Conservation (phyloP, 2,797 vertebrate genomes). For the Otolemur crassicaudatus region DNA sequence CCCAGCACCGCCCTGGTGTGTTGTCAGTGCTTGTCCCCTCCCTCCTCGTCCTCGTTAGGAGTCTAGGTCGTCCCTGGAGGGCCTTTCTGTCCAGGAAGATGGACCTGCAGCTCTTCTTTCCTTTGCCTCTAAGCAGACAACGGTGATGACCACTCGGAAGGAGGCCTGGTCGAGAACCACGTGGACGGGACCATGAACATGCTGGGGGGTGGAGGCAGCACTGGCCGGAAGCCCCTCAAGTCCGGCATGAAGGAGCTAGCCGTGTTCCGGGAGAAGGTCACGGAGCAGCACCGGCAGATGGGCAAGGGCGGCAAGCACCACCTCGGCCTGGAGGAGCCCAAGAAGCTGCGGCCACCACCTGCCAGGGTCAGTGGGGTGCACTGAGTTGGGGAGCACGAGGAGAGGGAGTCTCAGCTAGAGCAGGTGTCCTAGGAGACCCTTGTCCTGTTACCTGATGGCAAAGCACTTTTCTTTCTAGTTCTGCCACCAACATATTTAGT, state of each 20-base stretch:
- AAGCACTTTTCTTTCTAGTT: neutral
- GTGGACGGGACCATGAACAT: constrained; percentile 84
- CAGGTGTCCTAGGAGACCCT: neutral
- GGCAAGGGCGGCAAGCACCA: constrained; percentile 85
- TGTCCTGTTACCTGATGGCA: accelerated
- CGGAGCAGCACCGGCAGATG: constrained; percentile 89
- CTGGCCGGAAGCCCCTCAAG: constrained; percentile 84
- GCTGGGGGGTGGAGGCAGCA: constrained; percentile 72
- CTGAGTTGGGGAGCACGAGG: neutral
- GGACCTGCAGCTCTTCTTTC: neutral
- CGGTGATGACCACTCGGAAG: constrained; percentile 83
- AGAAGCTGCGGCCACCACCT: constrained; percentile 85
- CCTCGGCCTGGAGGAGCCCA: constrained; percentile 85
- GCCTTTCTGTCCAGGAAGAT: accelerated
- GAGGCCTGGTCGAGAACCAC: constrained; percentile 83
- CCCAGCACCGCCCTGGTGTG: accelerated
- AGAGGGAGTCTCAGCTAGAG: neutral
- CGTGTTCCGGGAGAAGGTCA: constrained; percentile 87
- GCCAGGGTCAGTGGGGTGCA: constrained; percentile 84
- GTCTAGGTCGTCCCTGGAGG: neutral
- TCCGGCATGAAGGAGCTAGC: constrained; percentile 88
- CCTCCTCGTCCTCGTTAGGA: accelerated
- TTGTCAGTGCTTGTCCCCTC: accelerated
- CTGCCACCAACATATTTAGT: neutral
- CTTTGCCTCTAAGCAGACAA: constrained; percentile 81